Evolutionary conservation across 1,140 invertebrate genomes (phyloP), one percentile per base, ranked within the genome.

Genomic region (Ladona fulva): DNA sequence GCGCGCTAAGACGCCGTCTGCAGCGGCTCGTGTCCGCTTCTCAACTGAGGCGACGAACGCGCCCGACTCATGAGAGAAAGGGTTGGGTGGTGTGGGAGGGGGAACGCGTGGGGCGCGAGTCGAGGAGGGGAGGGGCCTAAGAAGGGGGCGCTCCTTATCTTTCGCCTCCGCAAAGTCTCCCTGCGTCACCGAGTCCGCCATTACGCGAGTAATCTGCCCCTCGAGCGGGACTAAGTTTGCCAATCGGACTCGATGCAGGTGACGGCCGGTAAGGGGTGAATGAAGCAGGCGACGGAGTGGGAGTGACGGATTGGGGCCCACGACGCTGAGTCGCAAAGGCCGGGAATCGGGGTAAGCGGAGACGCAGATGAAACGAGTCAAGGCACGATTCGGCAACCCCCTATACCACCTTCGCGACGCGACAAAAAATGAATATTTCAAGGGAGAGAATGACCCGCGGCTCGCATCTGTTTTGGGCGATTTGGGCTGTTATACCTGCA

Each of bases 171-270:
- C 52, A 66, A 66, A 66, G 52, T 19, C 52, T 66, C n/a, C n/a
- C 52, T 66, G 52, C 52, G 52, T 66, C 52, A 66, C 12, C 52
- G 52, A 66, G 52, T 66, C 52, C 52, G 52, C 52, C 52, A 66
- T 66, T 66, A 66, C 52, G 52, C n/a, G 52, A 66, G 52, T 66
- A 12, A 66, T 66, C 52, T 66, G 52, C 52, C 52, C 52, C 52
- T 66, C 14, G 52, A 6, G 29, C 8, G 29, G 8, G 29, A 37
- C 3, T n/a, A n/a, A n/a, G n/a, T n/a, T 1, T 37, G 29, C 29
- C 29, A 8, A 37, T 37, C 29, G 29, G 29, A n/a, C n/a, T n/a
- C 44, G 44, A 66, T 22, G 52, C 52, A 37, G n/a, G 52, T 66
- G 52, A 66, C 52, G n/a, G 16, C 14, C 3, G 16, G 52, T 6